Evolutionary conservation across 2,113 vertebrate genomes (phyloP).

Genomic region (Scomber japonicus): DNA sequence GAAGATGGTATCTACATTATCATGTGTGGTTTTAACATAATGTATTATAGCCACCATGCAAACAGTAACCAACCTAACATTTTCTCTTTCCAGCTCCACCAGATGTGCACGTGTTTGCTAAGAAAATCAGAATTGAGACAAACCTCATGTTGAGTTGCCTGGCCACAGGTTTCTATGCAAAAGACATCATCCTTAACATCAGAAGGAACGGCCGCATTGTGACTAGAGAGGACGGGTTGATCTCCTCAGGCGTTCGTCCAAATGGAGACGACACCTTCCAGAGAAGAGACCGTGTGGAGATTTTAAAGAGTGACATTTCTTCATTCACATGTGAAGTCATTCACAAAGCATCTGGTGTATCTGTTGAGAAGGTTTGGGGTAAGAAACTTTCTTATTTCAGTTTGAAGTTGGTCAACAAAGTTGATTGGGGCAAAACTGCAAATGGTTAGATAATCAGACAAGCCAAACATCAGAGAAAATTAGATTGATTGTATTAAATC

Average conservation of each 20-base stretch:
- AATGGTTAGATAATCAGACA: no score
- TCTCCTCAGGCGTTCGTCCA: neutral
- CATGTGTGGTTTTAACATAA: no score
- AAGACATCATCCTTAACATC: slow-evolving; percentile 36
- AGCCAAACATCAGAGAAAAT: no score
- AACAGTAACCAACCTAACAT: no score
- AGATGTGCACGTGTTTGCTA: neutral
- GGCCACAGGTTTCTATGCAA: neutral
- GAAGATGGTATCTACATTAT: no score
- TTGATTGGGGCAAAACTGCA: no score
- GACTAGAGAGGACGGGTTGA: rapidly evolving
- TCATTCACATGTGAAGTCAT: slow-evolving; percentile 18
- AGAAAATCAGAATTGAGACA: rapidly evolving
- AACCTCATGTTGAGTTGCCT: slow-evolving; percentile 51
- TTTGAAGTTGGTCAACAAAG: neutral
- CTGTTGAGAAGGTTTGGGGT: neutral
- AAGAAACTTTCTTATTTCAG: neutral
- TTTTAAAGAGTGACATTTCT: neutral
- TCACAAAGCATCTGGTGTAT: rapidly evolving
- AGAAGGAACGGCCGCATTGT: neutral
- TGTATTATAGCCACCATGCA: no score
- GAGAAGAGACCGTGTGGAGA: slow-evolving; percentile 48
- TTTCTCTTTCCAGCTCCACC: slow-evolving; percentile 49
- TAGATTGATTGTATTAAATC: no score
- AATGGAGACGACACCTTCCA: slow-evolving; percentile 66